phyloP scores from a whole-genome alignment of 2,113 vertebrate genomes.

The Daboia siamensis region DNA sequence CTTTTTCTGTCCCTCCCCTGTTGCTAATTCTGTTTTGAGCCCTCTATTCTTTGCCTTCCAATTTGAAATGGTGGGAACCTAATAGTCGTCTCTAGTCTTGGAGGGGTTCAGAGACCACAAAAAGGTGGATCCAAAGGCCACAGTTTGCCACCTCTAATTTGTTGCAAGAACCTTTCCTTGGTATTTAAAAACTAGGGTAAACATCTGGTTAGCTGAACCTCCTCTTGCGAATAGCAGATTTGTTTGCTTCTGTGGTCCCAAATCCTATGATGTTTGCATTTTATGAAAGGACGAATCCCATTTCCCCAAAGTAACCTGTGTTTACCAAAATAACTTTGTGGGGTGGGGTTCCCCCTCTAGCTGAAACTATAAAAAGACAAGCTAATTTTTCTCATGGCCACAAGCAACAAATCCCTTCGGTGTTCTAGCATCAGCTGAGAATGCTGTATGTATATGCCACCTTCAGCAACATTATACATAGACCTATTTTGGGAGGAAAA shows the following conservation, averaged over 20 bases:
- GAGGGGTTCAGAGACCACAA: not conserved
- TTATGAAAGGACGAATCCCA: conserved; percentile 23
- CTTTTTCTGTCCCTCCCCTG: not conserved
- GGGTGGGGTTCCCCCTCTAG: not conserved
- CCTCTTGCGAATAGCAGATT: conserved; percentile 45
- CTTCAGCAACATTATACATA: not conserved
- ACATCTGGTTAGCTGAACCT: not conserved
- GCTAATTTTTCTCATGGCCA: not conserved
- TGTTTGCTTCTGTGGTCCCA: conserved; percentile 38
- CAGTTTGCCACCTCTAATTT: not conserved
- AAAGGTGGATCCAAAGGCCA: not conserved
- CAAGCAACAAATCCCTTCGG: not conserved
- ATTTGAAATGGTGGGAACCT: not conserved
- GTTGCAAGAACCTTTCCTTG: not conserved
- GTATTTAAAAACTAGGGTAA: not conserved
- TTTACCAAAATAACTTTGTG: not conserved
- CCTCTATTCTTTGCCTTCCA: not conserved
- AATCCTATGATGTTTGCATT: conserved; percentile 33
- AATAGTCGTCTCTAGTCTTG: not conserved
- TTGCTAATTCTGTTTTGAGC: not conserved
- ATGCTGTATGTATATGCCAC: rapidly evolving
- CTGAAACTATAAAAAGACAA: conserved; percentile 34
- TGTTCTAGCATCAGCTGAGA: not conserved
- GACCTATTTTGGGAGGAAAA: not conserved
- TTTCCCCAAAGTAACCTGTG: not conserved